Conservation (phyloP, 2,113 vertebrate species). For the Callorhinus ursinus region DNA sequence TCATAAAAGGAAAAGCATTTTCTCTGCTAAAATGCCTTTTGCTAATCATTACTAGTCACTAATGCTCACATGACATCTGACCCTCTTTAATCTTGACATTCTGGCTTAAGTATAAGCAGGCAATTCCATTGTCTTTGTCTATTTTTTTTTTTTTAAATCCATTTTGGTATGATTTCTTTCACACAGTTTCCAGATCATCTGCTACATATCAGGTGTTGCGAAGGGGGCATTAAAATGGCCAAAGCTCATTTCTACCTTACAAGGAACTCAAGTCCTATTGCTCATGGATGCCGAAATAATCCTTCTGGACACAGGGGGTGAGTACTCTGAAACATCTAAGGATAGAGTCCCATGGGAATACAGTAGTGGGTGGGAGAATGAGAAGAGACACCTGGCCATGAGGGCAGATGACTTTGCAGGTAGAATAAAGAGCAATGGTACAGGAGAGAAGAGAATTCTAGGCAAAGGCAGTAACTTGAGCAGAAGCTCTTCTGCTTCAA, state of each 20-base stretch:
- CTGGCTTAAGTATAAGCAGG: not conserved
- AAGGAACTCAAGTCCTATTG: not conserved
- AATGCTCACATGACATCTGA: not conserved
- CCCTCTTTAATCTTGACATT: slow-evolving; percentile 33
- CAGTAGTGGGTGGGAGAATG: not conserved
- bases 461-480: not conserved
- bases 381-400: not conserved
- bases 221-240: not conserved
- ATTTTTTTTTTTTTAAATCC: not conserved
- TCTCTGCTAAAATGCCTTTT: slow-evolving; percentile 40
- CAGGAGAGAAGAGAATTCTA: not conserved
- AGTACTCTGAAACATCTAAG: not conserved
- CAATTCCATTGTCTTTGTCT: slow-evolving; percentile 16
- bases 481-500: not conserved
- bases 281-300: not conserved
- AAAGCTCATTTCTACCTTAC: not conserved
- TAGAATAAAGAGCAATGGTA: accelerated
- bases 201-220: not conserved
- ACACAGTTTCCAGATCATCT: slow-evolving; percentile 13
- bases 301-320: not conserved
- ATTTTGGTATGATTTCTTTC: slow-evolving; percentile 44
- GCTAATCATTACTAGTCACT: slow-evolving; percentile 34
- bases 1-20: slow-evolving; percentile 16
- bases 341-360: not conserved
- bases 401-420: not conserved